Evolutionary conservation across 1,140 invertebrate genomes (phyloP), one percentile per base, ranked within the genome.

Genomic region (Zaprionus davidi): DNA sequence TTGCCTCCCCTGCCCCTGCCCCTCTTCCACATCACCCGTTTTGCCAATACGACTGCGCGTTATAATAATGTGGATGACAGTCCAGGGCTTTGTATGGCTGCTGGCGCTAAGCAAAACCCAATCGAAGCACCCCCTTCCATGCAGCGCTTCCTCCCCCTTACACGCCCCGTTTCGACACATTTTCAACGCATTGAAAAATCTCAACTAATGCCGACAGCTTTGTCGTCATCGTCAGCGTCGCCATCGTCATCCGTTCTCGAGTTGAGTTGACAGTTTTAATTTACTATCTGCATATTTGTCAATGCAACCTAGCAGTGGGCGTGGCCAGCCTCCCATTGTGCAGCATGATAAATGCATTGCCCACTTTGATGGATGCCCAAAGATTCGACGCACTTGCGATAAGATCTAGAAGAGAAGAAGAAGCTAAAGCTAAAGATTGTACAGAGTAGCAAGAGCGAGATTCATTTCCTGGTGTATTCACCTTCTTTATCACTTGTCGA

Each of bases 131-230:
- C 22, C 49, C 26, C 36, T 4, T 56, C 65, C 26, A 28, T 6
- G 26, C 6, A 28, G 5, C 5, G 6, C 1, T 5, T 11, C 31
- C 31, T 31, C 2, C 31, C 31, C 31, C 31, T 9, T 0, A 11
- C 9, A 34, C 31, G 31, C 24, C 31, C 67, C 13, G 3, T 68
- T 78, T 72, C 80, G 69, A 90, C 85, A 88, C 81, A 66, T 81
- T 84, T 69, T 26, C 71, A 68, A 31, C 75, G 72, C 85, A 81
- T 90, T 88, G 81, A 73, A 84, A 76, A 87, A 88, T 90, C 81
- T 88, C 75, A 66, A 76, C 84, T 90, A 90, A 88, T 88, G 84
- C 79, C 81, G 76, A 90, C 81, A 71, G 71, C 84, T 87, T 87
- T 87, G 81, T 90, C 71, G 84, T 80, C 74, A 78, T 64, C 76